Conservation (phyloP, 1,140 invertebrate genomes). For the Drosophila ficusphila region DNA sequence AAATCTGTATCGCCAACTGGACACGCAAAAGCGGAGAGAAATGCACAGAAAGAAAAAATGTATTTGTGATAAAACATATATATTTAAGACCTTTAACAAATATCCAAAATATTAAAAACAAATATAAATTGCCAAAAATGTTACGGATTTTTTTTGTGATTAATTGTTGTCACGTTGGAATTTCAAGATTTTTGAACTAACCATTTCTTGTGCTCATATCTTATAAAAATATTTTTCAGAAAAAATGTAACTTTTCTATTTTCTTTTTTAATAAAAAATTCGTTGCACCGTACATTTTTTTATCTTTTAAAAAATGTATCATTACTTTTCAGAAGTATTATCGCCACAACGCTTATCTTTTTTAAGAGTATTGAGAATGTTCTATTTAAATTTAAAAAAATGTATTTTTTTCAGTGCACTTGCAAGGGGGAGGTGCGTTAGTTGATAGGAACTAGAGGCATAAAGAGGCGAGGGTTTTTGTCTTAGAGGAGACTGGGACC, state of each 20-base stretch:
- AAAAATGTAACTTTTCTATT: too few relatives aligned
- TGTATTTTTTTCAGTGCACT: not conserved
- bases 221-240: too few relatives aligned
- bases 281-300: too few relatives aligned
- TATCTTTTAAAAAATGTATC: too few relatives aligned
- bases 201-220: too few relatives aligned
- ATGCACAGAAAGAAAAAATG: slow-evolving; percentile 6
- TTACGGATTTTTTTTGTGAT: too few relatives aligned
- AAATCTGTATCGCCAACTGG: slow-evolving; percentile 24
- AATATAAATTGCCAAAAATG: too few relatives aligned
- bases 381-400: not conserved
- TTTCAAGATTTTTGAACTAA: too few relatives aligned
- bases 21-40: not conserved
- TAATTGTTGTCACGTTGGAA: too few relatives aligned
- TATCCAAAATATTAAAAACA: not conserved
- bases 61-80: not conserved
- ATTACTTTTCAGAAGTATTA: too few relatives aligned
- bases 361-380: too few relatives aligned
- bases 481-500: slow-evolving; percentile 11
- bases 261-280: not conserved
- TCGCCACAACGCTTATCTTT: too few relatives aligned
- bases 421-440: not conserved
- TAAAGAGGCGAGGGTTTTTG: not conserved
- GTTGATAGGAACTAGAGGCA: not conserved
- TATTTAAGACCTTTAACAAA: not conserved